phyloP scores from a whole-genome alignment of 2,888 invertebrate species.

The Steromphala cineraria region DNA sequence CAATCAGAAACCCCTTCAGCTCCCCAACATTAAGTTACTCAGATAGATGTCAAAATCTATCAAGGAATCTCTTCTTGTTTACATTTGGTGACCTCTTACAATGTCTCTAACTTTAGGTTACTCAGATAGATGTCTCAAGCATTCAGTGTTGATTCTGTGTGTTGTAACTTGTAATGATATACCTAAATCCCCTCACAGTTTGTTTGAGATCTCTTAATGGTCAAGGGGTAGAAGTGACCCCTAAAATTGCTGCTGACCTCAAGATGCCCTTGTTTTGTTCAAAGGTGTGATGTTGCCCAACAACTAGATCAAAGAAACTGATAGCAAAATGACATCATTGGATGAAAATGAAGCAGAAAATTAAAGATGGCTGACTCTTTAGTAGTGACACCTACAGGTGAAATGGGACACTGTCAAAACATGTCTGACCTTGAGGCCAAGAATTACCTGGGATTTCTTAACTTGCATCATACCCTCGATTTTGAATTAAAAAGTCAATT shows the following conservation, averaged over 20 bases:
- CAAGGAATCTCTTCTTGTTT: no score
- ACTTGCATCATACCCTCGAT: not conserved
- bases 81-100: no score
- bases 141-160: no score
- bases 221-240: not conserved
- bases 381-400: not conserved
- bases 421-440: not conserved
- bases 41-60: no score
- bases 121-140: no score
- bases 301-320: not conserved
- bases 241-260: not conserved
- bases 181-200: not conserved
- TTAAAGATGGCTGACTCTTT: not conserved
- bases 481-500: not conserved
- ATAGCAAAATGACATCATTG: not conserved
- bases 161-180: no score
- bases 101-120: no score
- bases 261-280: not conserved
- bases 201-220: not conserved
- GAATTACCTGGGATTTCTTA: not conserved
- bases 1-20: no score
- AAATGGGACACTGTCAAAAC: not conserved
- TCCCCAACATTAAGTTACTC: no score
- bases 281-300: not conserved
- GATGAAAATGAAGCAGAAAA: not conserved